Evolutionary conservation across 2,888 invertebrate species (phyloP).

Genomic region (Eupithecia abbreviata): DNA sequence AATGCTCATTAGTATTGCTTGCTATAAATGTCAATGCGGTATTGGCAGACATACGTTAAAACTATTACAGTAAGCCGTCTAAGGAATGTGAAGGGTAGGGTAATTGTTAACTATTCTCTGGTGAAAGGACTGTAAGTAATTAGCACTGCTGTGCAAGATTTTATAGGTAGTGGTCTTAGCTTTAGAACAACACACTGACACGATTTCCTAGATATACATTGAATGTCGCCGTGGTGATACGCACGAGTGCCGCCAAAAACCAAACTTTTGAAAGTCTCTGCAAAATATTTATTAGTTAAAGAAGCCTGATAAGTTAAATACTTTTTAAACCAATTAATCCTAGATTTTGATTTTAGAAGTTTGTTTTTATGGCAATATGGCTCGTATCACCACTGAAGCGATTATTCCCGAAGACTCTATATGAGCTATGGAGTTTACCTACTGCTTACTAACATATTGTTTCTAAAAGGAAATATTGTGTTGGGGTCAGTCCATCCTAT

Average conservation of each 20-base stretch:
- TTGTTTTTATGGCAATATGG: neutral
- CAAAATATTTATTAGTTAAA: neutral
- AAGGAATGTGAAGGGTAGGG: neutral
- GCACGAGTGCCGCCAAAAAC: neutral
- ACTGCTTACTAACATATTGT: slow-evolving; percentile 41
- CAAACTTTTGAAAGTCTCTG: neutral
- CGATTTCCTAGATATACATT: neutral
- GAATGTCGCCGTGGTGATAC: neutral
- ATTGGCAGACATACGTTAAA: slow-evolving; percentile 3
- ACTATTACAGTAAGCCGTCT: slow-evolving; percentile 5
- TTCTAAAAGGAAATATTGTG: slow-evolving; percentile 44
- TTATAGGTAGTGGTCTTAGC: neutral
- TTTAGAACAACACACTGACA: neutral
- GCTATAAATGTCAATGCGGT: slow-evolving; percentile 1
- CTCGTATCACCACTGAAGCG: neutral
- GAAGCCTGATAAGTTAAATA: too few species aligned
- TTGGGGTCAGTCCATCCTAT: slow-evolving; percentile 49
- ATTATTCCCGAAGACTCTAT: neutral
- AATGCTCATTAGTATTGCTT: neutral
- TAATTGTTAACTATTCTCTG: neutral
- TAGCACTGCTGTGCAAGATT: neutral
- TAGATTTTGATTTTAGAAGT: neutral
- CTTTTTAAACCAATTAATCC: neutral
- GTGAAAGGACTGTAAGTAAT: neutral
- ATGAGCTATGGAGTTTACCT: neutral